phyloP scores from a whole-genome alignment of 1,140 invertebrate species.

The Spodoptera litura region DNA sequence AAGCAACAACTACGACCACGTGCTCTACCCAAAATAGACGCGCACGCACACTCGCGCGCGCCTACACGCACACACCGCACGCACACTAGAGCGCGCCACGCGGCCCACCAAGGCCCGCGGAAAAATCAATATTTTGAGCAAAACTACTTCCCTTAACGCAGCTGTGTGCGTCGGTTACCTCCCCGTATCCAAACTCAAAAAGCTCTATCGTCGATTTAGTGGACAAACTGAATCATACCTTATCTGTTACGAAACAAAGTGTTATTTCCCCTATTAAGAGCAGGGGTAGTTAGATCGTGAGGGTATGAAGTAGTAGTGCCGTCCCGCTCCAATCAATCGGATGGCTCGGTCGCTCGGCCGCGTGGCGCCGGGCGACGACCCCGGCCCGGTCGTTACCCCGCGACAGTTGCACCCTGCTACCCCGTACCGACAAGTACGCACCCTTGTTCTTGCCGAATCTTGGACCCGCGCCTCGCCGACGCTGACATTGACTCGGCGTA shows the following conservation, averaged over 20 bases:
- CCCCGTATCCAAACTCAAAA: slow-evolving; percentile 53
- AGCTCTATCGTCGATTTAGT: slow-evolving; percentile 54
- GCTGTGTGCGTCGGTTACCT: slow-evolving; percentile 70
- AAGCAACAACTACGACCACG: slow-evolving; percentile 83
- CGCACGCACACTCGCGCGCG: slow-evolving; percentile 64
- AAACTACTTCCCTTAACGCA: slow-evolving; percentile 82
- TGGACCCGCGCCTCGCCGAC: slow-evolving; percentile 69
- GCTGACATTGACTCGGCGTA: slow-evolving; percentile 82
- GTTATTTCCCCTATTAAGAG: slow-evolving; percentile 67
- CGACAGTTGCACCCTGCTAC: slow-evolving; percentile 82
- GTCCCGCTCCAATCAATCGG: slow-evolving; percentile 83
- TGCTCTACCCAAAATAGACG: slow-evolving; percentile 83
- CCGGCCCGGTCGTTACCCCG: slow-evolving; percentile 80
- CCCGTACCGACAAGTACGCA: slow-evolving; percentile 68
- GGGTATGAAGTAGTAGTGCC: slow-evolving; percentile 72
- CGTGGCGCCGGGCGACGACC: slow-evolving; percentile 81
- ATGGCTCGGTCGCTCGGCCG: slow-evolving; percentile 75
- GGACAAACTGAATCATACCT: slow-evolving; percentile 67
- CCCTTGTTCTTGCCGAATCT: slow-evolving; percentile 82
- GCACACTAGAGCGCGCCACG: slow-evolving; percentile 68
- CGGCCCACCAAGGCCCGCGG: slow-evolving; percentile 72
- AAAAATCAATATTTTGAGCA: slow-evolving; percentile 86
- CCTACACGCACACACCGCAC: slow-evolving; percentile 41
- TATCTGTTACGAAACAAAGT: slow-evolving; percentile 72
- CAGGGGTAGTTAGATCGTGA: slow-evolving; percentile 76